Evolutionary conservation across 2,888 invertebrate species (phyloP), one percentile per base, ranked within the genome.

Genomic region (Mystacides longicornis): DNA sequence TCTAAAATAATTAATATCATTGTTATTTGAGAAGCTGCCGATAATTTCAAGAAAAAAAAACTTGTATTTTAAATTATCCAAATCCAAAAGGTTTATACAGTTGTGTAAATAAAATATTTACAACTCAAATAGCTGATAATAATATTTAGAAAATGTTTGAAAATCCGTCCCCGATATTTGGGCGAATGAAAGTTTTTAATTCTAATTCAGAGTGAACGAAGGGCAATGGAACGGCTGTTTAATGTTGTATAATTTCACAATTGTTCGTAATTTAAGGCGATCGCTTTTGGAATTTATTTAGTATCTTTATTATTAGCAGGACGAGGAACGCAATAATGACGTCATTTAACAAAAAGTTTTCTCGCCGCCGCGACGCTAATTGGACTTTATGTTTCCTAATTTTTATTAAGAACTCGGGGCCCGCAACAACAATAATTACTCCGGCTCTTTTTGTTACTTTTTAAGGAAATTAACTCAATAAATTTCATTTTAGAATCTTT

Each of bases 271-370:
- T 37, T 37, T 37, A 37, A 37, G 14, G 37, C 16, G 37, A 37
- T 37, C 16, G 37, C 37, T 37, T 37, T 37, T n/a, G 16, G 16
- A 37, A 37, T 37, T 37, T 37, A 37, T 37, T n/a, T 37, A n/a
- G 37, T 37, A 37, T 37, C 37, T 37, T 37, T 37, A 37, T 37
- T 37, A 37, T 37, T 37, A 37, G 37, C n/a, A n/a, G n/a, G 37
- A 37, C 3, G 37, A 37, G 37, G 16, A 37, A 37, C 37, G 37
- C 37, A 37, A 37, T 37, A 37, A 37, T 37, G 37, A 37, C 37
- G 37, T 37, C 14, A 37, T 37, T 37, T 37, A 37, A 37, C 37
- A 37, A 37, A 37, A 37, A 37, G 16, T 16, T 37, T 37, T 37
- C 14, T 37, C 16, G 3, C 4, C 37, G n/a, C n/a, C 16, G 37